phyloP scores from a whole-genome alignment of 30 jellyfish, hydroid and myxozoan genomes.

The Cassiopea xamachana region DNA sequence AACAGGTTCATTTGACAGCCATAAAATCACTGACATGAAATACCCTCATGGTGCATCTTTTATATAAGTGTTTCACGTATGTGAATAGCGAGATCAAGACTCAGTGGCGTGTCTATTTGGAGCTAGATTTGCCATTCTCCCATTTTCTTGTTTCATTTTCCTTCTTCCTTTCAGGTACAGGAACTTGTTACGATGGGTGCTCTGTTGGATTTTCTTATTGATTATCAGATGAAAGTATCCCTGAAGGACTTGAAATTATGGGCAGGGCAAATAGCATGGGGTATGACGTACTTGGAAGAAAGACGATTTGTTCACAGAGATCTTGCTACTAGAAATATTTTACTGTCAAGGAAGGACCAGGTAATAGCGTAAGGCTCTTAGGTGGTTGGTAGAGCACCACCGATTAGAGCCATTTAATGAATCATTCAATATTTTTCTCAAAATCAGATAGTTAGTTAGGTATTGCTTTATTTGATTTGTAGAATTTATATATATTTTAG shows the following conservation, averaged over 20 bases:
- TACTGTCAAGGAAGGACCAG: slow-evolving; percentile 79
- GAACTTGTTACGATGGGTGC: slow-evolving; percentile 97
- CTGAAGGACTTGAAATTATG: slow-evolving; percentile 80
- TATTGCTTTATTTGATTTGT: too few species aligned
- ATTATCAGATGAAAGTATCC: slow-evolving; percentile 73
- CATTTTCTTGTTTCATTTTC: background rate
- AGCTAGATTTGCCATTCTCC: background rate
- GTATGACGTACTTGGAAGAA: slow-evolving; percentile 93
- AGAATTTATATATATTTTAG: too few species aligned
- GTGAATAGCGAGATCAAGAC: too few species aligned
- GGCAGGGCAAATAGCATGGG: slow-evolving; percentile 98
- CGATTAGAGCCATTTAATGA: too few species aligned
- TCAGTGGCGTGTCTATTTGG: background rate
- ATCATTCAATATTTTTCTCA: too few species aligned
- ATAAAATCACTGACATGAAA: too few species aligned
- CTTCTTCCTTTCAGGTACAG: slow-evolving; percentile 73
- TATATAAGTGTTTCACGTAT: too few species aligned
- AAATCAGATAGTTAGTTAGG: too few species aligned
- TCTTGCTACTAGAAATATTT: slow-evolving; percentile 92
- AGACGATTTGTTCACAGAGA: slow-evolving; percentile 94
- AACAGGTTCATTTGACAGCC: too few species aligned
- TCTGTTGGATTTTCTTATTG: slow-evolving; percentile 84
- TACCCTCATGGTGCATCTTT: too few species aligned
- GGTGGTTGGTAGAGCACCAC: too few species aligned
- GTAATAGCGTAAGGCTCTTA: slow-evolving; percentile 12